These are phyloP conservation scores for Hemithea aestivaria DNA, from an alignment of 2,888 invertebrate species.

Conservation along the genomic window DNA sequence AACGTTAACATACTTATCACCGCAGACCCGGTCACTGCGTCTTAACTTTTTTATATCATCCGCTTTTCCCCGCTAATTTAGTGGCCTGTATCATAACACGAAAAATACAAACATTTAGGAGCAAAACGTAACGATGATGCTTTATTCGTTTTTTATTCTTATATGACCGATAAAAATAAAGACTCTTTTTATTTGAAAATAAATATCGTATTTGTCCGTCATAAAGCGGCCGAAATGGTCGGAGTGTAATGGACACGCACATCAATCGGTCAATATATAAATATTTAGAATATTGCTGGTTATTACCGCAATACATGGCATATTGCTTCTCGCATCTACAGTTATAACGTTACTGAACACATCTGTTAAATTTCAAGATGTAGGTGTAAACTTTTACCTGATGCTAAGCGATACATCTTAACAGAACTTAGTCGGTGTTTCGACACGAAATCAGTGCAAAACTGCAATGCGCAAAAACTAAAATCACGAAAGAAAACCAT, in stretches of 20 bases:
- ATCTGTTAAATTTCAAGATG: too few relatives aligned
- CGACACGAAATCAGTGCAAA: too few relatives aligned
- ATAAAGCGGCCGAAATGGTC: constrained; percentile 19
- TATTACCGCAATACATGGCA: constrained; percentile 2
- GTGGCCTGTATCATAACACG: constrained; percentile 10
- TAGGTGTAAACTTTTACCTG: too few relatives aligned
- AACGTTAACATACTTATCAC: too few relatives aligned
- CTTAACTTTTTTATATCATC: constrained; percentile 24
- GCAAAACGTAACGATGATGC: constrained; percentile 10
- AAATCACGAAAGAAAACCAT: too few relatives aligned
- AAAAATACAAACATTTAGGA: constrained; percentile 11
- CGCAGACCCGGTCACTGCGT: constrained; percentile 18
- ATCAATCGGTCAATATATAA: constrained; percentile 21
- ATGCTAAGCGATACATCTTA: too few relatives aligned
- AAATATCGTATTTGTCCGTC: constrained; percentile 18
- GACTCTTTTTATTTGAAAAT: constrained; percentile 22
- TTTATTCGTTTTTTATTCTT: constrained; percentile 16
- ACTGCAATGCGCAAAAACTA: too few relatives aligned
- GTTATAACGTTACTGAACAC: too few relatives aligned
- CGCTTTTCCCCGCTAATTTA: constrained; percentile 16
- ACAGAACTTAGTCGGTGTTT: too few relatives aligned
- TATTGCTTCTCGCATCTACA: too few relatives aligned
- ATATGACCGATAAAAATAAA: constrained; percentile 23
- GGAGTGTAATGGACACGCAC: constrained; percentile 22
- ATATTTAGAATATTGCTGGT: constrained; percentile 24